phyloP scores from a whole-genome alignment of 2,113 vertebrate species.

The Gymnorhina tibicen region DNA sequence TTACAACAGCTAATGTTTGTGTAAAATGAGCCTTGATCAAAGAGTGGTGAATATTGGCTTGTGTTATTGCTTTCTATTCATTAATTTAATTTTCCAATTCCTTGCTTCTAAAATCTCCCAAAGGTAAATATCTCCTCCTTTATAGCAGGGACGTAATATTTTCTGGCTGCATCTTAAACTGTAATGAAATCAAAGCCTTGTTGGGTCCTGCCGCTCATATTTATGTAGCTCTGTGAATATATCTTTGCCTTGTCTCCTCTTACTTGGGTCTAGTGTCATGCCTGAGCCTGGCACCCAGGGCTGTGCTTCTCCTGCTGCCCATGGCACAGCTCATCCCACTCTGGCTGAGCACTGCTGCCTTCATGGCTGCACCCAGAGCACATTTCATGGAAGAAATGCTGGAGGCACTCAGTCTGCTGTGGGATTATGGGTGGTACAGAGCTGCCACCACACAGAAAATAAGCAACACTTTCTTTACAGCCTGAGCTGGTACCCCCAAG shows the following conservation, averaged over 20 bases:
- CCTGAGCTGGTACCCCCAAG: background rate
- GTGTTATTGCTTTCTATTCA: constrained; percentile 24
- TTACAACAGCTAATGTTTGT: background rate
- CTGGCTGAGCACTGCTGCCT: background rate
- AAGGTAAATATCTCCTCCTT: constrained; percentile 1
- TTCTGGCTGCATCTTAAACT: background rate
- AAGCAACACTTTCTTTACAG: background rate
- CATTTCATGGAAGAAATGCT: background rate
- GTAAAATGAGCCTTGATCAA: constrained; percentile 12
- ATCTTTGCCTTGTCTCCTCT: background rate
- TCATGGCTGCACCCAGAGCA: background rate
- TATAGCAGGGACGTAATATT: background rate
- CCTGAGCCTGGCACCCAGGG: background rate
- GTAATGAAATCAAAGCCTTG: background rate
- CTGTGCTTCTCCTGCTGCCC: background rate
- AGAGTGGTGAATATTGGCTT: background rate
- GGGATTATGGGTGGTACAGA: background rate
- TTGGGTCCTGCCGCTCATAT: background rate
- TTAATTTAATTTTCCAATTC: constrained; percentile 35
- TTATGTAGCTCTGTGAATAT: background rate
- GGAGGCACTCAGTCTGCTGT: background rate
- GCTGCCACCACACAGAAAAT: background rate
- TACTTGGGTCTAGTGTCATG: background rate
- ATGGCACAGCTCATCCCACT: background rate
- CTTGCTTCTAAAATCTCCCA: constrained; percentile 11